phyloP scores from a whole-genome alignment of 2,797 vertebrate genomes.

The Scyliorhinus canicula region DNA sequence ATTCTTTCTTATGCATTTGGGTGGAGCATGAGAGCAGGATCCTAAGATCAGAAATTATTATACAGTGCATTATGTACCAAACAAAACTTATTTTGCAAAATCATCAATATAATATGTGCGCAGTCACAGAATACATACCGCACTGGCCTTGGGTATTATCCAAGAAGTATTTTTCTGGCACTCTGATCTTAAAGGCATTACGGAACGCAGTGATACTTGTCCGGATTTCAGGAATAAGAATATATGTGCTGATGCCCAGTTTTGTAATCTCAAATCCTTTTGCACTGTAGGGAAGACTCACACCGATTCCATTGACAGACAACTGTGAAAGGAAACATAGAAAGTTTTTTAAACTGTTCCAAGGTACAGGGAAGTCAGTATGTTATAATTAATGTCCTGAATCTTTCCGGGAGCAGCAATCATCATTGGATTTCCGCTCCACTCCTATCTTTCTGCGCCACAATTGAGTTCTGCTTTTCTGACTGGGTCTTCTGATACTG shows the following conservation, averaged over 20 bases:
- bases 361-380: neutral
- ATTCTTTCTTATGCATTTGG: neutral
- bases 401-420: too few species aligned
- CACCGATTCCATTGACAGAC: neutral
- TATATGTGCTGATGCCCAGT: neutral
- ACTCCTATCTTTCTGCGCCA: too few species aligned
- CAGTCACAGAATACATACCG: neutral
- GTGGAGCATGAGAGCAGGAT: neutral
- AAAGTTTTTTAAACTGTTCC: neutral
- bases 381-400: neutral
- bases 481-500: too few species aligned
- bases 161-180: constrained; percentile 6
- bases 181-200: neutral
- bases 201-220: neutral
- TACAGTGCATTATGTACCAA: neutral
- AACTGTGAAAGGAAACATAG: neutral
- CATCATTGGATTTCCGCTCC: too few species aligned
- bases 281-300: neutral
- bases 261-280: neutral
- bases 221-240: neutral
- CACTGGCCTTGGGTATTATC: constrained; percentile 18
- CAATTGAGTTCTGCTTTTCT: too few species aligned
- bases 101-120: neutral
- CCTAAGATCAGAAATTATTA: neutral
- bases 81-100: neutral